A percentile compares a stretch with the other conserved stretches of the same genome.
Conservation (phyloP, 2,113 vertebrate genomes). For the Cyprinodon tularosa region DNA sequence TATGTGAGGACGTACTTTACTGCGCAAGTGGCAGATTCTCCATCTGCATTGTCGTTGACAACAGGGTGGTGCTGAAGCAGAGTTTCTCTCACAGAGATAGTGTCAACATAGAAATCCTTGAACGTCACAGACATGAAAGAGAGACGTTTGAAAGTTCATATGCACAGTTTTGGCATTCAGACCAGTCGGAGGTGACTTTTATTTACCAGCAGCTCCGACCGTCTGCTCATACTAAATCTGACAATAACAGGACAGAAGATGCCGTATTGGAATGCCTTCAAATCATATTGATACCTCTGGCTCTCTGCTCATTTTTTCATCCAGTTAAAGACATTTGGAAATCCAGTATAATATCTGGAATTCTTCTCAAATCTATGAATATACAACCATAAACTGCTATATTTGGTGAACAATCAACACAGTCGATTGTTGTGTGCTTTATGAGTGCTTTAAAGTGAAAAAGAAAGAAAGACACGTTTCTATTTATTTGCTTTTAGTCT, state of each 20-base stretch:
- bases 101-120: conserved; percentile 56
- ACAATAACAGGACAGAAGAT: conserved; percentile 70
- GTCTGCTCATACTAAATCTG: conserved; percentile 69
- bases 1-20: conserved; percentile 64
- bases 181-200: conserved; percentile 56
- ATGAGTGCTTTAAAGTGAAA: no score
- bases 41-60: conserved; percentile 72
- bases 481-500: background rate
- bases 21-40: conserved; percentile 69
- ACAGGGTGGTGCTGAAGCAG: conserved; percentile 48
- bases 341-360: background rate
- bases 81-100: conserved; percentile 56
- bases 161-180: conserved; percentile 53
- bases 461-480: background rate
- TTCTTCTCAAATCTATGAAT: background rate
- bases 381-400: background rate
- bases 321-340: background rate
- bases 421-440: background rate
- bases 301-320: conserved; percentile 33
- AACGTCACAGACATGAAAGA: conserved; percentile 61
- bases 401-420: background rate
- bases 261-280: conserved; percentile 66
- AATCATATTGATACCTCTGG: conserved; percentile 49
- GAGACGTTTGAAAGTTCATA: conserved; percentile 50
- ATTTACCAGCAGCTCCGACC: conserved; percentile 49